Evolutionary conservation across 2,797 vertebrate genomes (phyloP), one percentile per base, ranked within the genome.

Genomic region (Coregonus ussuriensis): DNA sequence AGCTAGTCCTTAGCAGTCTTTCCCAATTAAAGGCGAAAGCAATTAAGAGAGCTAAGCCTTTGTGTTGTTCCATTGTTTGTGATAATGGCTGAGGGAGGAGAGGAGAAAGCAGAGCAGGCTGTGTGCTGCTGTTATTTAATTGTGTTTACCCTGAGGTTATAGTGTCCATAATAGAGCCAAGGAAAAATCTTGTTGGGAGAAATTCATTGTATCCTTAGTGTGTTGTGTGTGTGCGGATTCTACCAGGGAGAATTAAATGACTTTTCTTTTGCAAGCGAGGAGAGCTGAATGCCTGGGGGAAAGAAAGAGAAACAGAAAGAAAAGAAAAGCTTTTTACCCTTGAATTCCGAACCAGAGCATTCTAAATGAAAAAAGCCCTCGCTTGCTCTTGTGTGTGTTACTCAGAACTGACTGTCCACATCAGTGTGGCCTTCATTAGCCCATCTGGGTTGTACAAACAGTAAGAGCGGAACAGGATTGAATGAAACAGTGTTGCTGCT

Each of bases 81-180:
- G 82, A 88, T 91, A 88, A 89, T 81, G 84, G 89, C 85, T 86
- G 83, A 86, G 82, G 83, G 80, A 88, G 85, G 81, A 82, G 81
- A 84, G 31, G 21, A 29, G 65, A 18, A 84, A 82, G 87, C 85
- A 85, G 89, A 62, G 56, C n/a, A 62, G 56, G 56, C 88, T 88
- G 63, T 52, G n/a, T 21, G 70, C 62, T 74, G 29, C 21, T 29
- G 88, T 89, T 93, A 91, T 92, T 92, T 93, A 94, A 93, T 93
- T 94, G 91, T 92, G 91, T 93, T 93, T 94, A 91, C 91, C 91
- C 91, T 86, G 84, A 91, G 93, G 93, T 92, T 93, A 91, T 88
- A 81, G 89, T n/a, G 90, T 88, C 88, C 91, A 89, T 92, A 91
- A 93, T 83, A 78, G 71, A 70, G 67, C 41, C 9, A 87, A 87